Base-by-base conservation (phyloP, 2,888 invertebrate species). In the Cerastoderma edule region DNA sequence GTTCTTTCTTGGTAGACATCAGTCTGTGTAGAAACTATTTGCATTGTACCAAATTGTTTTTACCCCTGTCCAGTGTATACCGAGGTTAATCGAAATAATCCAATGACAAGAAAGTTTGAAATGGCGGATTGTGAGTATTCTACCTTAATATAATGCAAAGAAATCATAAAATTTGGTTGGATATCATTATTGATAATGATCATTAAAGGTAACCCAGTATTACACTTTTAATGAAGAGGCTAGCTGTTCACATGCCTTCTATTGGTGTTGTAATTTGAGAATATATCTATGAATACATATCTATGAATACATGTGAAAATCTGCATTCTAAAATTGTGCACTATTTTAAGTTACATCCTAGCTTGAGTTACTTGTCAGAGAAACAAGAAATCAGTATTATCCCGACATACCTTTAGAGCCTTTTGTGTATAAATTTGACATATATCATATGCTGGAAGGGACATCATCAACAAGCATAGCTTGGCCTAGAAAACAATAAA, bases 401-500 rank as follows among this genome's bases (percentile, higher is more conserved):
- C n/a, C 10, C 24, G 6, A 48, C 48, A 70, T 73, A 89, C 88
- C 81, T 85, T 87, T 8, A 87, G 71, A 2, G 86, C 87, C 67
- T 70, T 72, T 75, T 89, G 89, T 64, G 84, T 75, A 24, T 82
- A 60, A 22, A 87, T 85, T 32, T 82, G 83, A 53, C 85, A 82
- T 28, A 87, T 82, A 50, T 87, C 87, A 72, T 85, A 87, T 16
- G 87, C 85, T 33, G 89, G 89, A 19, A 88, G 72, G 8, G 89
- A 89, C 87, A 89, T 85, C 78, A 88, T 80, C 28, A 87, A 54
- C 24, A 87, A 69, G 71, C 88, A 89, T 5, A 89, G 74, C 69
- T 87, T 89, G 0, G 86, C 84, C 87, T 88, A 79, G 30, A 78
- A 78, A 16, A 4, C 4, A 6, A 44, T 13, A 24, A 39, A 8